Conservation (phyloP, 1,140 invertebrate genomes). For the Drosophila santomea region DNA sequence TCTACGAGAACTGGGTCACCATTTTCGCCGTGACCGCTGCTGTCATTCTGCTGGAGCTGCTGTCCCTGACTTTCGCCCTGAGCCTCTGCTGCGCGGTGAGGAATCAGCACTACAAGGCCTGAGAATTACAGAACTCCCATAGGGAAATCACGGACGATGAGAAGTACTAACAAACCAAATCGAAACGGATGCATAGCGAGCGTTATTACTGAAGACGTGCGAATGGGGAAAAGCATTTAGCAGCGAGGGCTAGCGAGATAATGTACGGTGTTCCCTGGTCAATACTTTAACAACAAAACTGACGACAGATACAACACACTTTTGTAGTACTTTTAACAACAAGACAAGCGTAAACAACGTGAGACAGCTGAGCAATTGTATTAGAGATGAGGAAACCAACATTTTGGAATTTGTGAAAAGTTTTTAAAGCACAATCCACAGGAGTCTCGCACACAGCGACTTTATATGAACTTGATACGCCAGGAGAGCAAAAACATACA, state of each 20-base stretch:
- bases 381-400: conserved; percentile 41
- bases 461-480: conserved; percentile 68
- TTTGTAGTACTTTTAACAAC: conserved; percentile 74
- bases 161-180: conserved; percentile 83
- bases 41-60: conserved; percentile 89
- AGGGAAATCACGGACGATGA: conserved; percentile 84
- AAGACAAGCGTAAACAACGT: conserved; percentile 28
- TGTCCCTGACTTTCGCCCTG: conserved; percentile 92
- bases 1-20: conserved; percentile 87
- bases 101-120: conserved; percentile 89
- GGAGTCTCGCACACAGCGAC: conserved; percentile 21
- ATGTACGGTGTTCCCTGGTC: conserved; percentile 26
- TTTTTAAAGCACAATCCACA: conserved; percentile 30
- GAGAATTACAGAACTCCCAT: conserved; percentile 85
- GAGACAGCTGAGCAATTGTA: conserved; percentile 59
- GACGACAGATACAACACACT: conserved; percentile 35
- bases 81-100: conserved; percentile 91
- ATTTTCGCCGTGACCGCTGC: conserved; percentile 88
- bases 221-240: conserved; percentile 49
- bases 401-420: conserved; percentile 46
- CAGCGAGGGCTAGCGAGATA: conserved; percentile 14
- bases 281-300: conserved; percentile 44
- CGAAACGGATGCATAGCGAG: conserved; percentile 63
- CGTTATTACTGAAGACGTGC: conserved; percentile 56
- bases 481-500: conserved; percentile 41